These are phyloP conservation scores for Petrophora chlorosata DNA, from an alignment of 2,888 invertebrate species.

Conservation along the genomic window DNA sequence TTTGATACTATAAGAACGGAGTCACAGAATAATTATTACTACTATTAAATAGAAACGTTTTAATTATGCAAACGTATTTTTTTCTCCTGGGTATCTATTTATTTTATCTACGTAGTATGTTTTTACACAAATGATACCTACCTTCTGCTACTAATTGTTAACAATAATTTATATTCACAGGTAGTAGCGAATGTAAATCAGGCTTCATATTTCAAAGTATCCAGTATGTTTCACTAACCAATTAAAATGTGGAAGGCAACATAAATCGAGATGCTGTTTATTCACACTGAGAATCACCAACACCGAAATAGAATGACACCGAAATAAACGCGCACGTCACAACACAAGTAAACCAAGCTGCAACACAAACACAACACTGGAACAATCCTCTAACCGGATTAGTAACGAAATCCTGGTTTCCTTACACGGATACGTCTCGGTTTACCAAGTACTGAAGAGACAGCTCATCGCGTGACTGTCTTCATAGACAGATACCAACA, in stretches of 20 bases:
- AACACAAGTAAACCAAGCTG: constrained; percentile 46
- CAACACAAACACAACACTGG: constrained; percentile 51
- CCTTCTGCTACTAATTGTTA: too few relatives aligned
- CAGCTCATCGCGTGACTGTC: constrained; percentile 66
- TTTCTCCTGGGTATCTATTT: too few relatives aligned
- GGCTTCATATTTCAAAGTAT: constrained; percentile 8
- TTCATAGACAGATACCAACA: constrained; percentile 71
- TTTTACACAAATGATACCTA: too few relatives aligned
- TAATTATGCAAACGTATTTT: too few relatives aligned
- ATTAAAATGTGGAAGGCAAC: constrained; percentile 40
- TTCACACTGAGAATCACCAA: constrained; percentile 62
- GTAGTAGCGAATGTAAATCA: too few relatives aligned
- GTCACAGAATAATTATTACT: too few relatives aligned
- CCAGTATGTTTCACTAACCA: constrained; percentile 34
- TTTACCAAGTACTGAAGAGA: constrained; percentile 49
- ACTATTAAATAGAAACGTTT: too few relatives aligned
- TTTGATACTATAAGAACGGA: too few relatives aligned
- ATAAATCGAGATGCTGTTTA: constrained; percentile 63
- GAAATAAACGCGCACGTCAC: constrained; percentile 68
- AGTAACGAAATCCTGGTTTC: constrained; percentile 46
- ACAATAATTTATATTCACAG: too few relatives aligned
- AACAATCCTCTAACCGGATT: constrained; percentile 36
- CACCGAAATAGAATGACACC: constrained; percentile 70
- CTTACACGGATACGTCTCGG: constrained; percentile 46
- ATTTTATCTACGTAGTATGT: too few relatives aligned